phyloP scores from a whole-genome alignment of 2,113 vertebrate species.

The Nycticryphes semicollaris region DNA sequence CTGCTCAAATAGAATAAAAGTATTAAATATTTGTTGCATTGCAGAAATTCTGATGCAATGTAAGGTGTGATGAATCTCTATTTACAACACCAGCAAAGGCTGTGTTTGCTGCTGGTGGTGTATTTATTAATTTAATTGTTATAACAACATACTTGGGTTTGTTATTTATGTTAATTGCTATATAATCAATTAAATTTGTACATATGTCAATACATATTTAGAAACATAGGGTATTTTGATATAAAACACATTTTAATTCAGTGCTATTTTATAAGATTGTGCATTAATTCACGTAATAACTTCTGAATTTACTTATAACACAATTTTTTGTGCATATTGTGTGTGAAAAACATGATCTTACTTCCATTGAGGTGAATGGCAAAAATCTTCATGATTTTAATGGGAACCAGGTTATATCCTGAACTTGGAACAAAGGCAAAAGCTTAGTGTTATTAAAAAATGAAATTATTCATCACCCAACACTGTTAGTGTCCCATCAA shows the following conservation, averaged over 20 bases:
- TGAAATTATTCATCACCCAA: background rate
- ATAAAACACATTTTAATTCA: background rate
- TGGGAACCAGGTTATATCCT: background rate
- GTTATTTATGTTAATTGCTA: background rate
- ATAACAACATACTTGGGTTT: background rate
- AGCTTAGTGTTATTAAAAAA: background rate
- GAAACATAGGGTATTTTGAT: background rate
- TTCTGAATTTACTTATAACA: background rate
- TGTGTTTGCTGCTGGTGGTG: background rate
- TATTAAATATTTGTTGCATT: background rate
- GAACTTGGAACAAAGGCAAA: background rate
- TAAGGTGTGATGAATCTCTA: background rate
- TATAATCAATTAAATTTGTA: background rate
- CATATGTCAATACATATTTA: background rate
- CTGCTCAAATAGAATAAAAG: background rate
- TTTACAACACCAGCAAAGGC: background rate
- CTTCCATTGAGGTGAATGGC: background rate
- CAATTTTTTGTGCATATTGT: background rate
- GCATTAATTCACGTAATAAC: background rate
- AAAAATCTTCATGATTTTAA: background rate
- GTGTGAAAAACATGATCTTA: background rate
- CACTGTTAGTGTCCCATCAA: background rate
- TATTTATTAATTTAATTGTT: background rate
- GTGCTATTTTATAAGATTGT: background rate
- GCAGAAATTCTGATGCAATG: background rate